Evolutionary conservation across 53 echinoderm and acorn worm species (phyloP), one percentile per base, ranked within the genome.

Genomic region (Stichopus horrens): DNA sequence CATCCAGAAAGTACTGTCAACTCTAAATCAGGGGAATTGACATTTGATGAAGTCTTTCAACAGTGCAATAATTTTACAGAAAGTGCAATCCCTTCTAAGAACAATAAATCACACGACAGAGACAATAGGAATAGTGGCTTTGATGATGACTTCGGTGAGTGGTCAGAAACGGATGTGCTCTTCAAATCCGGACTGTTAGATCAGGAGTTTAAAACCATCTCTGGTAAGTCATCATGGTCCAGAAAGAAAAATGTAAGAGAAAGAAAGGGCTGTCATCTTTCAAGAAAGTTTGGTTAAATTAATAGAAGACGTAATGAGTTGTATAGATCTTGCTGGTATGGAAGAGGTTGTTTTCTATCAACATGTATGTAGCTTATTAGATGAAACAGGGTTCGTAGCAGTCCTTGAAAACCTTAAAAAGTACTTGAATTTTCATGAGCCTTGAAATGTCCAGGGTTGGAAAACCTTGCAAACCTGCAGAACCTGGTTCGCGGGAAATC

Each of bases 151-250:
- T 96, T 96, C 71, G 92, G 96, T 59, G 89, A 87, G 58, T 79
- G 94, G 94, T 91, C 92, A 7, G 94, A 96, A 76, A 96, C 92
- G 0, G 96, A 96, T 58, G 90, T 96, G 57, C 89, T 96, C 55
- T 96, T 96, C 76, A 92, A 91, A 54, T 94, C 94, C 0, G 96
- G 96, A 19, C 86, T 96, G 74, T 37, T 94, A 5, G 94, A 94
- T 87, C 86, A 89, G 37, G 94, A 93, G 73, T 96, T 96, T 85
- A 96, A 94, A 80, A 94, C 96, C 37, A 91, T 96, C 0, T 92
- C 87, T 67, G 96, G 96, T 96, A 81, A 87, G 87, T 58, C 53
- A 14, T 76, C 71, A 13, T 71, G 71, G 71, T 20, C 71, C 16
- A n/a, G 19, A 71, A 6, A 16, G 16, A 71, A 71, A 63, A 13